phyloP scores from a whole-genome alignment of 2,113 vertebrate genomes.

The Genyomyrus donnyi region DNA sequence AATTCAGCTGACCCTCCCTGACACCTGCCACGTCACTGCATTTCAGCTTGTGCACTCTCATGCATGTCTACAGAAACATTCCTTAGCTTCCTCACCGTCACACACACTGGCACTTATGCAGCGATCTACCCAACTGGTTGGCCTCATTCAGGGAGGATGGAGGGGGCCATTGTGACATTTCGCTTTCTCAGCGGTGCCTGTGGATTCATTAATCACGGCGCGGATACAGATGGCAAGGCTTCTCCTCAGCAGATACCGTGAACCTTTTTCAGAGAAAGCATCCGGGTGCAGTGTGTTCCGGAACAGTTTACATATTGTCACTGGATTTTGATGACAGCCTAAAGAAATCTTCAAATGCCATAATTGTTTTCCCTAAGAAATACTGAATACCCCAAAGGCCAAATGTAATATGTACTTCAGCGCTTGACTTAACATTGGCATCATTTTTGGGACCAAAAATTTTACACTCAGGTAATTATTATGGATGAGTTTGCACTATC shows the following conservation, averaged over 20 bases:
- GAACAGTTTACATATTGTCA: neutral
- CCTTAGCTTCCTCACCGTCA: neutral
- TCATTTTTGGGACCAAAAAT: neutral
- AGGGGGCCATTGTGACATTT: neutral
- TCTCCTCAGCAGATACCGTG: neutral
- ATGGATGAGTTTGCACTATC: neutral
- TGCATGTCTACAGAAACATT: neutral
- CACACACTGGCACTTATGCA: neutral
- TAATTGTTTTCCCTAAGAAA: neutral
- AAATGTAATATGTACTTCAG: neutral
- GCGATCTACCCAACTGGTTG: neutral
- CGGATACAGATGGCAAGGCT: neutral
- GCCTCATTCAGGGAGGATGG: neutral
- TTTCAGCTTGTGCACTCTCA: neutral
- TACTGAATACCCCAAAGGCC: neutral
- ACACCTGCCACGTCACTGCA: neutral
- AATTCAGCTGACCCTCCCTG: neutral
- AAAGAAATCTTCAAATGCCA: neutral
- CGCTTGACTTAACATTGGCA: neutral
- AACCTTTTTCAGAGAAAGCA: neutral
- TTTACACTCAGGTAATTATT: neutral
- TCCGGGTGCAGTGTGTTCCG: neutral
- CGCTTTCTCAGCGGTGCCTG: neutral
- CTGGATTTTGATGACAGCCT: neutral
- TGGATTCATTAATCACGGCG: neutral